phyloP scores from a whole-genome alignment of 2,888 invertebrate genomes.

The Acronicta psi region DNA sequence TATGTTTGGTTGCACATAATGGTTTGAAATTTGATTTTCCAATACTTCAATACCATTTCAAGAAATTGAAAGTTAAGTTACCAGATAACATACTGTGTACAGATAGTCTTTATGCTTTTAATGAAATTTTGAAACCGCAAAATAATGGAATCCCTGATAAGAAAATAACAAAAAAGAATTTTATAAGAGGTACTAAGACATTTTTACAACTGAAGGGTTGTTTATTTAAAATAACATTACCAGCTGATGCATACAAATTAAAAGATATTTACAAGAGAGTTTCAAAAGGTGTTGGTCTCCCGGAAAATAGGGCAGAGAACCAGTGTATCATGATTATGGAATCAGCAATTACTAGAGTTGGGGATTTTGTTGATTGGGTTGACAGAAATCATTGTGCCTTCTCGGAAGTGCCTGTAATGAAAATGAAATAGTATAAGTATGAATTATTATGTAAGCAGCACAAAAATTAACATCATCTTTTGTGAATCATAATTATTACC shows the following conservation, averaged over 20 bases:
- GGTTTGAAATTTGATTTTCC: slow-evolving; percentile 18
- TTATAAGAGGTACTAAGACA: slow-evolving; percentile 10
- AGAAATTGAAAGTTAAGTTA: slow-evolving; percentile 4
- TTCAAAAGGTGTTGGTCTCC: not conserved
- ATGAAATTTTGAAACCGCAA: slow-evolving; percentile 16
- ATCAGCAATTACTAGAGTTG: slow-evolving; percentile 3
- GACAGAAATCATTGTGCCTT: slow-evolving; percentile 16
- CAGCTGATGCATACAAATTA: not conserved
- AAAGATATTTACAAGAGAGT: not conserved
- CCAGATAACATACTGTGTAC: slow-evolving; percentile 13
- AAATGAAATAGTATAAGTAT: slow-evolving; percentile 3
- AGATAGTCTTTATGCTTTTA: slow-evolving; percentile 25
- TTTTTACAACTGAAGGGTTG: slow-evolving; percentile 5
- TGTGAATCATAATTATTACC: no score
- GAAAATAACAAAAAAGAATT: no score
- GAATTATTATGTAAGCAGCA: no score
- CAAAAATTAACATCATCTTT: no score
- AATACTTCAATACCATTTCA: slow-evolving; percentile 24
- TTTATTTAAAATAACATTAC: slow-evolving; percentile 1
- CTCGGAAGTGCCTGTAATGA: slow-evolving; percentile 13
- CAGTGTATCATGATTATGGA: slow-evolving; percentile 30
- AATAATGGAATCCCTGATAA: not conserved
- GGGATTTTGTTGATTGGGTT: slow-evolving; percentile 18
- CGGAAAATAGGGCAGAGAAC: slow-evolving; percentile 11
- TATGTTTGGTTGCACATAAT: slow-evolving; percentile 25